Percentiles rank a stretch among this genome's conserved stretches.
These are phyloP conservation scores for Diadophis punctatus DNA, from an alignment of 2,113 vertebrate species.

Conservation along the genomic window DNA sequence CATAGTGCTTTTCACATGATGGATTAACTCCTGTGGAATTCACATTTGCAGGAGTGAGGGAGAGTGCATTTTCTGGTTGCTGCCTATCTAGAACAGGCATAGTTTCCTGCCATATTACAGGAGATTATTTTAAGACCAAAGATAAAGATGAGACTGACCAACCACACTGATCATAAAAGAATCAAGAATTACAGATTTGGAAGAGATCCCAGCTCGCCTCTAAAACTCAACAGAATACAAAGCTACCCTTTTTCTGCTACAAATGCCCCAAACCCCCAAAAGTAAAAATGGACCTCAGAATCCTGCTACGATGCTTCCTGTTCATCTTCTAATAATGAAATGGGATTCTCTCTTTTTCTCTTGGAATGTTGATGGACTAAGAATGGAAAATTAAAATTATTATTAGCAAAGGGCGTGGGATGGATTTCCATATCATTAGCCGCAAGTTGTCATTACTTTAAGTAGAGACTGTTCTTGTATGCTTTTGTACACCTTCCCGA, in stretches of 20 bases:
- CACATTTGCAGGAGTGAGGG: background rate
- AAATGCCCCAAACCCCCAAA: background rate
- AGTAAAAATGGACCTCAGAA: background rate
- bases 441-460: background rate
- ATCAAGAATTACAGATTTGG: background rate
- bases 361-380: background rate
- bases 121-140: background rate
- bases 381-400: background rate
- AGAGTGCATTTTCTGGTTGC: background rate
- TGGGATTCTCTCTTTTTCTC: background rate
- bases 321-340: background rate
- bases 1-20: background rate
- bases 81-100: background rate
- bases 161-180: background rate
- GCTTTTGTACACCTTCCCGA: background rate
- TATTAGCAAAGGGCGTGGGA: background rate
- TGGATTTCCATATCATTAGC: background rate
- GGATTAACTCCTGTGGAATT: background rate
- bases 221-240: background rate
- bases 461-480: background rate
- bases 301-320: background rate
- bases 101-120: background rate
- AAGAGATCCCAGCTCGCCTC: background rate
- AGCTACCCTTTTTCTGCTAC: background rate
- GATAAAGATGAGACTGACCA: background rate